phyloP scores from a whole-genome alignment of 2,888 invertebrate genomes.

The Agrochola litura region DNA sequence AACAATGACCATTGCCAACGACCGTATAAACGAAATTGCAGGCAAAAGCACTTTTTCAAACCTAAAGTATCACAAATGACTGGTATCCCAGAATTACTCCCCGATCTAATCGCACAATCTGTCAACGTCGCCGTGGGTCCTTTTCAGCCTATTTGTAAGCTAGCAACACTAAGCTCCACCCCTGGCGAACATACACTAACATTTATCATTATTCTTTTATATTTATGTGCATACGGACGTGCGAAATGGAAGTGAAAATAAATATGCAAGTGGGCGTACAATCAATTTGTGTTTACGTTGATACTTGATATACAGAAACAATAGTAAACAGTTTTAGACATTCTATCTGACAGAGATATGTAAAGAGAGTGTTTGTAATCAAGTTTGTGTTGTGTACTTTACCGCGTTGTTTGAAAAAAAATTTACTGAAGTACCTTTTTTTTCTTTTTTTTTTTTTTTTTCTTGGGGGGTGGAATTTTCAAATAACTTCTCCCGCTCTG shows the following conservation, averaged over 20 bases:
- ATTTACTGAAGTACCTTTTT: conserved; percentile 16
- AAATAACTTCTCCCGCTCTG: too few species aligned
- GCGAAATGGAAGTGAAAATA: conserved; percentile 58
- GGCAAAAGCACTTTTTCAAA: conserved; percentile 37
- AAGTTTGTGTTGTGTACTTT: conserved; percentile 9
- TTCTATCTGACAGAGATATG: conserved; percentile 6
- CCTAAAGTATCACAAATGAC: conserved; percentile 63
- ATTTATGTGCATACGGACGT: conserved; percentile 68
- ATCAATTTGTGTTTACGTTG: conserved; percentile 32
- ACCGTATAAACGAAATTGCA: conserved; percentile 24
- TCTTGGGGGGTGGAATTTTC: too few species aligned
- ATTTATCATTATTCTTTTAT: conserved; percentile 75
- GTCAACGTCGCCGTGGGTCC: conserved; percentile 73
- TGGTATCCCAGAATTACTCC: conserved; percentile 60
- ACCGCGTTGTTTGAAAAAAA: conserved; percentile 30
- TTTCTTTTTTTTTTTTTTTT: too few species aligned
- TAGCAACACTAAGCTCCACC: conserved; percentile 53
- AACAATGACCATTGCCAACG: conserved; percentile 2
- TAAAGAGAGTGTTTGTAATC: conserved; percentile 33
- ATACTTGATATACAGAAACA: conserved; percentile 17
- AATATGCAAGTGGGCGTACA: conserved; percentile 32
- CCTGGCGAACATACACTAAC: conserved; percentile 53
- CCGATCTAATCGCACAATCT: conserved; percentile 72
- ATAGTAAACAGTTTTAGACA: conserved; percentile 39
- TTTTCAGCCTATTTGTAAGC: conserved; percentile 70